Percentiles rank a stretch among this genome's conserved stretches.
Conservation (phyloP, 2,113 vertebrate genomes). For the Salvelinus fontinalis region DNA sequence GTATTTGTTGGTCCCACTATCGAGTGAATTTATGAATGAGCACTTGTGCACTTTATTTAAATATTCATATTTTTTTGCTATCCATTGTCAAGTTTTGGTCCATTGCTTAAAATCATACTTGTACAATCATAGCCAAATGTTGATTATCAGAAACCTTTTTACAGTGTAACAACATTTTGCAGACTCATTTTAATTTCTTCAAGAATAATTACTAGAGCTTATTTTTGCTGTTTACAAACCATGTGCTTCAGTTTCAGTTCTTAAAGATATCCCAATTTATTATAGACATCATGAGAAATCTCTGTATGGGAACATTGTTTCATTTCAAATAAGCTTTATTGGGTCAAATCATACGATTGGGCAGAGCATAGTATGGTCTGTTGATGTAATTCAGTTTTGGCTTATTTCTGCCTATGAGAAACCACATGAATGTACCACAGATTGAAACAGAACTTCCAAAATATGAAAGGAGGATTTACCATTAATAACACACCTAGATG, state of each 20-base stretch:
- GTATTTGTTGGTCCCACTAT: slow-evolving; percentile 47
- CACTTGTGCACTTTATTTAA: slow-evolving; percentile 78
- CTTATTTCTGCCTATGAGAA: slow-evolving; percentile 54
- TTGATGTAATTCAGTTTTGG: slow-evolving; percentile 36
- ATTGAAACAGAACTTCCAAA: slow-evolving; percentile 44
- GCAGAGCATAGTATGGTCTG: slow-evolving; percentile 53
- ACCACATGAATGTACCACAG: slow-evolving; percentile 63
- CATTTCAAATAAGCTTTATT: slow-evolving; percentile 60
- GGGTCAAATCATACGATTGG: slow-evolving; percentile 53
- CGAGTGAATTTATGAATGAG: slow-evolving; percentile 57
- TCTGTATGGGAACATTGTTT: slow-evolving; percentile 13
- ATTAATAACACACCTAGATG: slow-evolving; percentile 32
- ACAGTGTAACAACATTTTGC: slow-evolving; percentile 39
- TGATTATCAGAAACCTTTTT: slow-evolving; percentile 52
- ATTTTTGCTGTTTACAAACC: slow-evolving; percentile 59
- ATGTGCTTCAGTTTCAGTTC: slow-evolving; percentile 54
- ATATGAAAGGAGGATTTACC: slow-evolving; percentile 33
- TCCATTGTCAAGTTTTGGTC: slow-evolving; percentile 49
- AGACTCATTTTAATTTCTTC: slow-evolving; percentile 34
- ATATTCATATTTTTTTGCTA: slow-evolving; percentile 24
- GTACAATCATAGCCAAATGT: slow-evolving; percentile 53
- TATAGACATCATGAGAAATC: slow-evolving; percentile 17
- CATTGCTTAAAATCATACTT: slow-evolving; percentile 11
- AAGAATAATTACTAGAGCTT: slow-evolving; percentile 36
- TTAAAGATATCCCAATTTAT: slow-evolving; percentile 22